These are phyloP conservation scores for Lymantria dispar DNA, from an alignment of 2,888 invertebrate genomes.

Conservation along the genomic window DNA sequence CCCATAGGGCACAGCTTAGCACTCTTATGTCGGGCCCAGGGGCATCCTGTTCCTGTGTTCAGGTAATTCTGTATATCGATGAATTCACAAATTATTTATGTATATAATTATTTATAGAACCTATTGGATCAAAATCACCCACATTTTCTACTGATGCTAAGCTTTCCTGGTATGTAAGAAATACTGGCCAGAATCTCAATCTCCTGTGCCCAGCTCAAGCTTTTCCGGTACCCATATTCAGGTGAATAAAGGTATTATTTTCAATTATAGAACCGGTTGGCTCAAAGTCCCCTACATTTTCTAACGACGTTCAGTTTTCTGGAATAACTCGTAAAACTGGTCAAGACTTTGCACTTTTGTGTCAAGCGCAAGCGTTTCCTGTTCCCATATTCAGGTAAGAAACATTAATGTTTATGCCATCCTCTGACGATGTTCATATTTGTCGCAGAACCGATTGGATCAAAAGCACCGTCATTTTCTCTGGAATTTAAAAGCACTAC, in stretches of 20 bases:
- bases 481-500: constrained; percentile 82
- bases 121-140: constrained; percentile 83
- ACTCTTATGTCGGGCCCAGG: constrained; percentile 83
- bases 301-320: constrained; percentile 85
- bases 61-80: constrained; percentile 61
- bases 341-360: constrained; percentile 86
- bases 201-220: constrained; percentile 85
- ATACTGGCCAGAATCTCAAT: constrained; percentile 78
- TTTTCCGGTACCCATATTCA: constrained; percentile 86
- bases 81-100: constrained; percentile 9
- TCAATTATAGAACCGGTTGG: constrained; percentile 85
- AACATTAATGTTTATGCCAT: constrained; percentile 9
- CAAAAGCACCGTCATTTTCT: constrained; percentile 83
- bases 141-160: constrained; percentile 83
- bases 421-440: constrained; percentile 25
- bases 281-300: constrained; percentile 87
- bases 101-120: constrained; percentile 69
- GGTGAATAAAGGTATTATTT: constrained; percentile 74
- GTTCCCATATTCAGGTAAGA: constrained; percentile 82
- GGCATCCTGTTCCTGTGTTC: constrained; percentile 86
- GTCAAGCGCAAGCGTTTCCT: constrained; percentile 90
- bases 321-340: constrained; percentile 85
- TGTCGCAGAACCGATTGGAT: constrained; percentile 83
- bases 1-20: constrained; percentile 73
- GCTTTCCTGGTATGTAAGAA: constrained; percentile 82